Conservation (phyloP, 2,888 invertebrate species). For the Cartodere bifasciata region DNA sequence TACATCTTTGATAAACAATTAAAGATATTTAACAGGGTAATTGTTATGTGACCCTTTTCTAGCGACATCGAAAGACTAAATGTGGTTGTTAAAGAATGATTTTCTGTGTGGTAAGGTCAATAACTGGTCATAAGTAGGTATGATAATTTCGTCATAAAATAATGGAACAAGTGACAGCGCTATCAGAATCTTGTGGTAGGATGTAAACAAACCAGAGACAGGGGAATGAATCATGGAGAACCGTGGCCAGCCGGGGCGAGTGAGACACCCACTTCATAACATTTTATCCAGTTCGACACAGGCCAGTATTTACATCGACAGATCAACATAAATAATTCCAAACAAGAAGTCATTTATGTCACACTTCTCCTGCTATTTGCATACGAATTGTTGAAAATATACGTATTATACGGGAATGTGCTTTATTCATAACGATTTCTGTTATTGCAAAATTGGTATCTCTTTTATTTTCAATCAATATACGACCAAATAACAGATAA, state of each 20-base stretch:
- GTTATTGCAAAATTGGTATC: constrained; percentile 12
- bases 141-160: too few species aligned
- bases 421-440: constrained; percentile 15
- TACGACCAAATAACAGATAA: constrained; percentile 12
- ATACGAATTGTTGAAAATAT: constrained; percentile 18
- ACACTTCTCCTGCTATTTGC: constrained; percentile 18
- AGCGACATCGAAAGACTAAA: too few species aligned
- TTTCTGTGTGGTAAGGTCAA: too few species aligned
- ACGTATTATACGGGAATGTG: constrained; percentile 16
- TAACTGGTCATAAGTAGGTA: too few species aligned
- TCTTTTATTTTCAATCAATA: constrained; percentile 13
- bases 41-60: too few species aligned
- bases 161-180: too few species aligned
- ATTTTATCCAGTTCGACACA: constrained; percentile 19
- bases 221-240: constrained; percentile 17
- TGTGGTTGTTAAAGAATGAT: too few species aligned
- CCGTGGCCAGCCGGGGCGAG: constrained; percentile 12
- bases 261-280: constrained; percentile 19
- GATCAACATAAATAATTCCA: constrained; percentile 19
- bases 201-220: too few species aligned
- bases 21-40: too few species aligned
- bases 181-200: too few species aligned
- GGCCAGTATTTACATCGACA: constrained; percentile 19
- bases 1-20: too few species aligned
- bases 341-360: constrained; percentile 20